Base-by-base conservation (phyloP, 2,888 invertebrate species). In the Latheticus oryzae region DNA sequence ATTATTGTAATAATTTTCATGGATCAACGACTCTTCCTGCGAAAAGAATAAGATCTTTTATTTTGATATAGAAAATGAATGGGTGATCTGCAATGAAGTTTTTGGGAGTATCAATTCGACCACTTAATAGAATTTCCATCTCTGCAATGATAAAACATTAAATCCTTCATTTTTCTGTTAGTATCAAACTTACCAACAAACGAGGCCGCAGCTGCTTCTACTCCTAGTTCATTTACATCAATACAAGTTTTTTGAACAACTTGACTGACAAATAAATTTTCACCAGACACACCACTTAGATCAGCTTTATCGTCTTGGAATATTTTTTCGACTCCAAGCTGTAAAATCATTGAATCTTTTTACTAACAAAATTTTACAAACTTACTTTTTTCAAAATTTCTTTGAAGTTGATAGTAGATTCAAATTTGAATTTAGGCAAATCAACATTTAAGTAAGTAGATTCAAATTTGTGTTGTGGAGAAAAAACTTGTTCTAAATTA, bases 221-320 rank as follows among this genome's bases (percentile, higher is more conserved):
- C 72, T 3, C 72, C 73, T n/a, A 63, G 58, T 62, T 74, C 73
- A 5, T 69, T 69, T 0, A 73, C 68, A 30, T 74, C 69, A 11
- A 74, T 70, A 51, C 70, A 72, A 7, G 71, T 69, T 60, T 74
- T 73, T 40, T 73, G 73, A 8, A 73, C 43, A 2, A 73, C 69
- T 15, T 68, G 51, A 23, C 64, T 64, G 12, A 74, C 66, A 8
- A 48, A 40, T 17, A 72, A 48, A 4, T 38, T 51, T 24, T 61
- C 60, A 7, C 50, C 58, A 5, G 58, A 45, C 4, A 73, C 63
- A 42, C 67, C 70, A 28, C 58, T 59, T 7, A 70, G 55, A 47
- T 72, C 68, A 1, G 62, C 59, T 37, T 52, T 9, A 5, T 37
- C 45, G 0, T n/a, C 9, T 7, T 48, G 35, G 47, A 62, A 62